Percentiles rank a stretch among this genome's conserved stretches.
Evolutionary conservation across 2,113 vertebrate genomes (phyloP).

Genomic region (Brachyhypopomus occidentalis): DNA sequence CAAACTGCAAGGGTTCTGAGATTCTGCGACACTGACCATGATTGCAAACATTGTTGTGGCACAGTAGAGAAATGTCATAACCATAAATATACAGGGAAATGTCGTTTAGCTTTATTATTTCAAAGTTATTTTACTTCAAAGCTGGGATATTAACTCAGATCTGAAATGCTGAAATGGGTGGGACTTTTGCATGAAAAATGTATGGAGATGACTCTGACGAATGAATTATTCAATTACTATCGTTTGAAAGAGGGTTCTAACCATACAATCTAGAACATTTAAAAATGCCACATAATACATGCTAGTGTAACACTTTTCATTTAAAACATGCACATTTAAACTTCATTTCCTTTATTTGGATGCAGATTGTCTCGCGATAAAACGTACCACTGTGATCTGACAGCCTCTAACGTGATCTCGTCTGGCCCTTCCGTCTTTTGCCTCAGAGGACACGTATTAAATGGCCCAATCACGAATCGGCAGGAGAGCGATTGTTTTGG

Average conservation of each 20-base stretch:
- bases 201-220: not conserved
- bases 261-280: constrained; percentile 1
- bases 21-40: no score
- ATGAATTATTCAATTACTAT: constrained; percentile 20
- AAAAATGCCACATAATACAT: not conserved
- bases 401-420: not conserved
- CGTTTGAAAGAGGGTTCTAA: constrained; percentile 13
- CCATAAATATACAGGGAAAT: no score
- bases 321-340: not conserved
- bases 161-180: constrained; percentile 11
- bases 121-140: not conserved
- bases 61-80: no score
- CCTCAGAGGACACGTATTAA: not conserved
- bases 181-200: constrained; percentile 27
- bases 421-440: not conserved
- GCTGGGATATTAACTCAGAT: not conserved
- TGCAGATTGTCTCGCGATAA: not conserved
- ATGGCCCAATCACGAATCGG: not conserved
- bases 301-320: not conserved
- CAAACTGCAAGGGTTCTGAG: no score
- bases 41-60: no score
- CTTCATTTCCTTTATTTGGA: not conserved
- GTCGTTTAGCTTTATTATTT: not conserved
- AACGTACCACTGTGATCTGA: not conserved
- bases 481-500: not conserved